Evolutionary conservation across 1,140 invertebrate genomes (phyloP).

Genomic region (Hypsibius dujardini): DNA sequence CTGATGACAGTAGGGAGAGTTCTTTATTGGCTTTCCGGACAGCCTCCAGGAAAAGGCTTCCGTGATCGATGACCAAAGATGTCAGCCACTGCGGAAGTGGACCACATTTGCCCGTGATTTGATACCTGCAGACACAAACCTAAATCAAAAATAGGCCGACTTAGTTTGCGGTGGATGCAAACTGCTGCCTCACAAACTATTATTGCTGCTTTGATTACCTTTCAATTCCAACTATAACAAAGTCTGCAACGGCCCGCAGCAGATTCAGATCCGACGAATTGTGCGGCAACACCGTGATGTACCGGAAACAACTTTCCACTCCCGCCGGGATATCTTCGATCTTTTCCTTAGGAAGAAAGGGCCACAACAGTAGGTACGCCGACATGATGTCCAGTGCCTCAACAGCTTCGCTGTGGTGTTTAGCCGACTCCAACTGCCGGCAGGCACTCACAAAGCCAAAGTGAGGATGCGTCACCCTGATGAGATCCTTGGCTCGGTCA

Average conservation of each 20-base stretch:
- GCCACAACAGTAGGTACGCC: not conserved
- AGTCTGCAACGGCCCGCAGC: not conserved
- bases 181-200: too few species aligned
- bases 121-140: too few species aligned
- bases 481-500: not conserved
- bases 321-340: not conserved
- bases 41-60: not conserved
- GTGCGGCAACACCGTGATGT: constrained; percentile 7
- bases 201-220: not conserved
- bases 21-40: constrained; percentile 8
- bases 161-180: not conserved
- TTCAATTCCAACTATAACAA: not conserved
- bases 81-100: not conserved
- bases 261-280: not conserved
- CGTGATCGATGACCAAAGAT: not conserved
- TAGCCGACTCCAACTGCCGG: not conserved
- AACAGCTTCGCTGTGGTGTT: not conserved
- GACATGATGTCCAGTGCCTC: not conserved
- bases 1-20: not conserved
- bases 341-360: not conserved
- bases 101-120: too few species aligned
- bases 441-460: not conserved
- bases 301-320: constrained; percentile 12
- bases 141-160: not conserved
- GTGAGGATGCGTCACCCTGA: not conserved